Base-by-base conservation (phyloP, 2,888 invertebrate species). In the Gasteruption jaculator region DNA sequence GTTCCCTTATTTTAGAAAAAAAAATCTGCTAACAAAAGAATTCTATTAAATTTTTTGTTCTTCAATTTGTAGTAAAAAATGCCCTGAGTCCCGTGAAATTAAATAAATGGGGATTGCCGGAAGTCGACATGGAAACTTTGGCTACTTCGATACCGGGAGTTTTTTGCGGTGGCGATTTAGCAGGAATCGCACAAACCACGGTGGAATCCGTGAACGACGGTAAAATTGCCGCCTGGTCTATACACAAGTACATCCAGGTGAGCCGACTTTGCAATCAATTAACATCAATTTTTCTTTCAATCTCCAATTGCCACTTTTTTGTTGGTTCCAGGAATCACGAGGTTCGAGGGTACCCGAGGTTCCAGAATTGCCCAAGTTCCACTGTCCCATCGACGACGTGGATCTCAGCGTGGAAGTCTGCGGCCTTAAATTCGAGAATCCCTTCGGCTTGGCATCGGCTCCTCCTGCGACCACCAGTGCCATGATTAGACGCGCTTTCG, bases 171-270 rank as follows among this genome's bases (percentile, higher is more conserved):
- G 97, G 97, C 0, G 97, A 99, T 71, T 67, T 96, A 29, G 95
- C 91, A 0, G 96, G 96, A 1, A 80, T 89, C 24, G 89, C 96
- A 0, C 93, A 96, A 72, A 99, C 97, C 0, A 97, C 97, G 0
- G 97, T 99, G 0, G 99, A 99, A 71, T 88, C 95, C 0, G 95
- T 94, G 1, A 99, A 99, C 65, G 99, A 99, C 72, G 99, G 99
- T 21, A 99, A 99, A 75, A 90, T 86, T 0, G 95, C 95, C 0
- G 91, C 95, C 3, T 96, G 94, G 95, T 80, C 79, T 57, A 94
- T 99, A 61, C 97, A 99, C 68, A 86, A 86, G 54, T 85, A 86
- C 61, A 74, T 97, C 52, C 92, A 96, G 79, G 89, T 88, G 12
- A 4, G 27, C 30, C 16, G 8, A 19, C 22, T 18, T 38, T 8